phyloP scores from a whole-genome alignment of 2,113 vertebrate species.

The Hepsetus odoe region DNA sequence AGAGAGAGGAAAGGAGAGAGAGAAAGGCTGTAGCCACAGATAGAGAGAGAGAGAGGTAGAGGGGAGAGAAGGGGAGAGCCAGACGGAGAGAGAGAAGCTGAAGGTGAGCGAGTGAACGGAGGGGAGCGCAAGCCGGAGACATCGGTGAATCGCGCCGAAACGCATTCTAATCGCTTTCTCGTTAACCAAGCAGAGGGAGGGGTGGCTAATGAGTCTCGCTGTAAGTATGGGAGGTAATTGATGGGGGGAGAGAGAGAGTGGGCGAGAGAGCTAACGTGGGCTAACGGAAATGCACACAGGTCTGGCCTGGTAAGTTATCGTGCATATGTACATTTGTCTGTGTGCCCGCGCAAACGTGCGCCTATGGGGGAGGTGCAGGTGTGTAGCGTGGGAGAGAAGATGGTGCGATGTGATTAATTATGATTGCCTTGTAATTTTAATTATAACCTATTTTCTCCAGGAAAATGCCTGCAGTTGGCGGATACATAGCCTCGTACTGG shows the following conservation, averaged over 20 bases:
- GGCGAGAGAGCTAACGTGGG: slow-evolving; percentile 56
- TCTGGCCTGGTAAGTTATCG: slow-evolving; percentile 66
- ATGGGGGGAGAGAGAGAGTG: slow-evolving; percentile 60
- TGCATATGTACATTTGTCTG: slow-evolving; percentile 43
- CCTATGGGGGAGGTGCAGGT: slow-evolving; percentile 50
- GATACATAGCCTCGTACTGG: slow-evolving; percentile 8
- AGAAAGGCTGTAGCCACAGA: slow-evolving; percentile 72
- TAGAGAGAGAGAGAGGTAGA: slow-evolving; percentile 67
- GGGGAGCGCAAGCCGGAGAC: slow-evolving; percentile 52
- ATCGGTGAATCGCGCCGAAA: slow-evolving; percentile 65
- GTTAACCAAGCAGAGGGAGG: slow-evolving; percentile 70
- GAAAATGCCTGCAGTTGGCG: slow-evolving; percentile 34
- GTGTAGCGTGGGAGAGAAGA: slow-evolving; percentile 35
- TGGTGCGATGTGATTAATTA: slow-evolving; percentile 37
- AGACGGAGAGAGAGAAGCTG: slow-evolving; percentile 55
- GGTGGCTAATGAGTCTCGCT: slow-evolving; percentile 71
- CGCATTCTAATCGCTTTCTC: slow-evolving; percentile 77
- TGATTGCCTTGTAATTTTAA: slow-evolving; percentile 61
- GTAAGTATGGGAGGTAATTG: slow-evolving; percentile 72
- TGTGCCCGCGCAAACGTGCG: slow-evolving; percentile 18
- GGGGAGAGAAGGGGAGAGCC: slow-evolving; percentile 58
- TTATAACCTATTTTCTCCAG: slow-evolving; percentile 56
- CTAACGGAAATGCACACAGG: slow-evolving; percentile 56
- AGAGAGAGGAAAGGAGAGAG: slow-evolving; percentile 73
- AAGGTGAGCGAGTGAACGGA: slow-evolving; percentile 71